These are phyloP conservation scores for Aphrocallistes beatrix DNA, from an alignment of 37 sponge, comb jelly and placozoan genomes.

Conservation along the genomic window DNA sequence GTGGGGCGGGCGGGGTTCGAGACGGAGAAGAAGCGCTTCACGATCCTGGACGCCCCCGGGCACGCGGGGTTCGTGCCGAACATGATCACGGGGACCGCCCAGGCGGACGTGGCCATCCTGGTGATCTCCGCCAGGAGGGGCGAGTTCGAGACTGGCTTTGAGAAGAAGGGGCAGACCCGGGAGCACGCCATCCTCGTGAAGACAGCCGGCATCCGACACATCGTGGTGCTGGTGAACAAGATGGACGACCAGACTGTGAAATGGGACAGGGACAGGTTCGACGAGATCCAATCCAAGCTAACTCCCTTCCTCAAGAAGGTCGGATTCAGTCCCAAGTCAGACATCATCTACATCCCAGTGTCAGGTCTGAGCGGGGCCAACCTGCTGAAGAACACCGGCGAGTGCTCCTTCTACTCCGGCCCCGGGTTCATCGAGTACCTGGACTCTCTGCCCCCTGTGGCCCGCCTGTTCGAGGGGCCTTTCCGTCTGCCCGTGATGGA, in stretches of 20 bases:
- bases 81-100: slow-evolving; percentile 95
- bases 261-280: slow-evolving; percentile 78
- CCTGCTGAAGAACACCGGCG: slow-evolving; percentile 28
- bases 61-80: slow-evolving; percentile 96
- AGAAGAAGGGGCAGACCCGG: slow-evolving; percentile 89
- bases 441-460: slow-evolving; percentile 58
- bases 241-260: slow-evolving; percentile 97
- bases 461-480: slow-evolving; percentile 51
- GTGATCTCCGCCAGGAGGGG: slow-evolving; percentile 96
- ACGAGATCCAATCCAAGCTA: slow-evolving; percentile 80
- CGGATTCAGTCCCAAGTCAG: slow-evolving; percentile 85
- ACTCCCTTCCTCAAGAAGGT: slow-evolving; percentile 89
- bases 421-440: slow-evolving; percentile 83
- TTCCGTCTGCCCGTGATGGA: slow-evolving; percentile 84
- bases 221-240: slow-evolving; percentile 91
- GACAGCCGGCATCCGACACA: slow-evolving; percentile 94
- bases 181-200: slow-evolving; percentile 96
- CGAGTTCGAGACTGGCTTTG: slow-evolving; percentile 99
- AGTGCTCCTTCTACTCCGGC: slow-evolving; percentile 35
- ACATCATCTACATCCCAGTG: slow-evolving; percentile 84
- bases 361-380: slow-evolving; percentile 85
- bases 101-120: slow-evolving; percentile 90
- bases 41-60: slow-evolving; percentile 95
- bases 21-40: slow-evolving; percentile 87
- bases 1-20: slow-evolving; percentile 91